Conservation (phyloP, 2,113 vertebrate species). For the Centrocercus urophasianus region DNA sequence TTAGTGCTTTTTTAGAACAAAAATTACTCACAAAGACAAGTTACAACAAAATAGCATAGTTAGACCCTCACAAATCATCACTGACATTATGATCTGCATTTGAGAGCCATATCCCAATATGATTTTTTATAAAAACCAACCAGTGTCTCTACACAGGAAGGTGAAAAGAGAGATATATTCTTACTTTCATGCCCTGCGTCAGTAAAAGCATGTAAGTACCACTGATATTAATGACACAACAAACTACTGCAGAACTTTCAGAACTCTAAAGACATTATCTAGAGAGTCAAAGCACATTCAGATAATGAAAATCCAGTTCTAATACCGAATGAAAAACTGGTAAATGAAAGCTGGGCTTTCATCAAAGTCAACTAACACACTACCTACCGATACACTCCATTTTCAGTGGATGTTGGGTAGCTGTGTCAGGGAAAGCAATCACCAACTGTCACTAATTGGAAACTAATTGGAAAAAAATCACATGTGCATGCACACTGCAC, state of each 20-base stretch:
- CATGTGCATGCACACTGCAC: accelerated
- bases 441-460: neutral
- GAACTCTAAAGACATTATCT: neutral
- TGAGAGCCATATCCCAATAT: neutral
- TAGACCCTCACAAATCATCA: neutral
- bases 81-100: neutral
- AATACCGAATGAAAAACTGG: neutral
- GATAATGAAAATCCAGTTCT: slow-evolving; percentile 24
- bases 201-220: neutral
- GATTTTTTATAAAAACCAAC: neutral
- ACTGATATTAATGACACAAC: neutral
- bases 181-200: neutral
- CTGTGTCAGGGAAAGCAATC: neutral
- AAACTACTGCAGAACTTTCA: neutral
- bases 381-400: neutral
- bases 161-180: neutral
- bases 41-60: neutral
- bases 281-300: neutral
- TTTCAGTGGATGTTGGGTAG: neutral
- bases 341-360: neutral
- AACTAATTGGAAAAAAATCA: neutral
- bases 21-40: neutral
- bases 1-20: neutral
- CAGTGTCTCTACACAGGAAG: neutral
- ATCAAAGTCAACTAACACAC: neutral